Evolutionary conservation across 2,113 vertebrate species (phyloP).

Genomic region (Epinephelus fuscoguttatus): DNA sequence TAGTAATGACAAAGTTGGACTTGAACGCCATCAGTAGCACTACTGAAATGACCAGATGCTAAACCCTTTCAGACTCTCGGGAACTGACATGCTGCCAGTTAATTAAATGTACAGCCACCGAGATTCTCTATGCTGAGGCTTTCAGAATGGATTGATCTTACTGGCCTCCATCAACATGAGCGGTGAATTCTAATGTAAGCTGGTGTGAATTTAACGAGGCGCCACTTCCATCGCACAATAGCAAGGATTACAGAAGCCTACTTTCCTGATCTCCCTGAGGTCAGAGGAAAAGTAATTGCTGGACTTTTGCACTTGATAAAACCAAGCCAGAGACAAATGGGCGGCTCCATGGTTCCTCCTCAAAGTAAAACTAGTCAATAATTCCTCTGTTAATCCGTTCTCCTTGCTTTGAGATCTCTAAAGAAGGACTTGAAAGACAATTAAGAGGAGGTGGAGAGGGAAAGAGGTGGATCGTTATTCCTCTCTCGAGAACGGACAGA

Average conservation of each 20-base stretch:
- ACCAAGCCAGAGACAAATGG: slow-evolving; percentile 65
- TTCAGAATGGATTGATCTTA: slow-evolving; percentile 48
- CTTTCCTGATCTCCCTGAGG: slow-evolving; percentile 54
- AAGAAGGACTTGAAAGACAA: slow-evolving; percentile 67
- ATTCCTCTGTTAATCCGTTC: slow-evolving; percentile 71
- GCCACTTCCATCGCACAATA: slow-evolving; percentile 47
- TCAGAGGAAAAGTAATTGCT: slow-evolving; percentile 67
- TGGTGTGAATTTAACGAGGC: slow-evolving; percentile 38
- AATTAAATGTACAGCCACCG: slow-evolving; percentile 43
- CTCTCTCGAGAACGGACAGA: slow-evolving; percentile 35
- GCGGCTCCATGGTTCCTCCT: slow-evolving; percentile 32
- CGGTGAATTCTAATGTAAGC: slow-evolving; percentile 55
- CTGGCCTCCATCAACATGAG: slow-evolving; percentile 42
- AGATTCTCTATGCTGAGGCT: slow-evolving; percentile 9
- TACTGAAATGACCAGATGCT: slow-evolving; percentile 37
- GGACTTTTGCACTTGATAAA: slow-evolving; percentile 73
- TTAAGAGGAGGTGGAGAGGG: slow-evolving; percentile 47
- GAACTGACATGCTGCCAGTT: slow-evolving; percentile 39
- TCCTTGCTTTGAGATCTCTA: slow-evolving; percentile 57
- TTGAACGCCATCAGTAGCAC: slow-evolving; percentile 39
- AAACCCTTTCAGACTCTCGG: slow-evolving; percentile 28
- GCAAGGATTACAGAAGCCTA: slow-evolving; percentile 64
- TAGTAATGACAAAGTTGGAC: slow-evolving; percentile 43
- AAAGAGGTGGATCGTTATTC: slow-evolving; percentile 50
- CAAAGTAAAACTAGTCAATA: slow-evolving; percentile 70